phyloP scores from a whole-genome alignment of 2,797 vertebrate genomes.

The Anabas testudineus region DNA sequence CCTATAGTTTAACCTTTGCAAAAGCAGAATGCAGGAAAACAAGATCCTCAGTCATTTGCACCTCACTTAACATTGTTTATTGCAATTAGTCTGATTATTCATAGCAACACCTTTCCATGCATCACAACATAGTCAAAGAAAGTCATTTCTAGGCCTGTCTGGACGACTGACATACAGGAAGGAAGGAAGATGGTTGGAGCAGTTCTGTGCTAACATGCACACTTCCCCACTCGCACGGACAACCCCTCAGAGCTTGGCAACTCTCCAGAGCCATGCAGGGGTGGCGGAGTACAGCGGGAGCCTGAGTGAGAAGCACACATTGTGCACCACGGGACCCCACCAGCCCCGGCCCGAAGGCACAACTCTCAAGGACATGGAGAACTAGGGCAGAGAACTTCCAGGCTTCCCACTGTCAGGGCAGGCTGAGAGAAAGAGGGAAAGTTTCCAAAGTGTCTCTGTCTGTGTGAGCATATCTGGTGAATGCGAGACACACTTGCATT shows the following conservation, averaged over 20 bases:
- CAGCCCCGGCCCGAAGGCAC: constrained; percentile 85
- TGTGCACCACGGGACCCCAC: constrained; percentile 85
- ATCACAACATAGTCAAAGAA: constrained; percentile 59
- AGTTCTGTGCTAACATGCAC: constrained; percentile 50
- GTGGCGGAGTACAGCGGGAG: constrained; percentile 80
- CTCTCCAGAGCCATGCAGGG: constrained; percentile 84
- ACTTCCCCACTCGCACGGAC: constrained; percentile 66
- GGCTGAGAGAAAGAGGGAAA: constrained; percentile 66
- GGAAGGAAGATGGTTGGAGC: constrained; percentile 68
- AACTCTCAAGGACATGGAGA: constrained; percentile 89
- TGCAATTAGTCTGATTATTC: constrained; percentile 74
- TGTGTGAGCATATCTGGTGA: constrained; percentile 43
- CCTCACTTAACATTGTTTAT: constrained; percentile 74
- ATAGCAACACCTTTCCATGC: constrained; percentile 66
- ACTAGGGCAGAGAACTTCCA: constrained; percentile 86
- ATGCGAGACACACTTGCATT: constrained; percentile 38
- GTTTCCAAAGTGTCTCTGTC: constrained; percentile 69
- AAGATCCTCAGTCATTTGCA: constrained; percentile 64
- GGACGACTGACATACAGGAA: constrained; percentile 57
- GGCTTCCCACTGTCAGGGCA: constrained; percentile 80
- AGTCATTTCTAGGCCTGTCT: constrained; percentile 72
- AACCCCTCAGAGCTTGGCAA: constrained; percentile 85
- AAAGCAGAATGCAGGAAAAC: constrained; percentile 53
- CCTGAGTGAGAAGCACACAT: constrained; percentile 84
- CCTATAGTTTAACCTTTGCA: constrained; percentile 64